Conservation (phyloP, 2,888 invertebrate genomes). For the Trissolcus brochymenae region DNA sequence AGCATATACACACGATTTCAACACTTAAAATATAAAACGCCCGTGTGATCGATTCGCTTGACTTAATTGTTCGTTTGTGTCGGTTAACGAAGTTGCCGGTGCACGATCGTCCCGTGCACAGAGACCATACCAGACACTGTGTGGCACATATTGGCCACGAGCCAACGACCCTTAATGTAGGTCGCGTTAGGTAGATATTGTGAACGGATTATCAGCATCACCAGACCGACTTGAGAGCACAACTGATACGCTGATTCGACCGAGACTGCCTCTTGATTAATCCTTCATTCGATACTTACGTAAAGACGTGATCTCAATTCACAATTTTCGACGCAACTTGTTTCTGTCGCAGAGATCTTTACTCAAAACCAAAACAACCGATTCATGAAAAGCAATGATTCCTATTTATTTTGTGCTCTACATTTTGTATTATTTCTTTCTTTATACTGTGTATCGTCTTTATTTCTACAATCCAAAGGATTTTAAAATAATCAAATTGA, state of each 20-base stretch:
- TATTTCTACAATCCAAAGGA: too few relatives aligned
- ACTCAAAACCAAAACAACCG: too few relatives aligned
- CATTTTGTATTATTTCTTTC: too few relatives aligned
- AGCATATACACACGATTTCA: constrained; percentile 15
- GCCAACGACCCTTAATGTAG: constrained; percentile 68
- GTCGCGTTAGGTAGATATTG: constrained; percentile 65
- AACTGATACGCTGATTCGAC: constrained; percentile 54
- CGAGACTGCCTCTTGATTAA: constrained; percentile 53
- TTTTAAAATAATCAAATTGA: too few relatives aligned
- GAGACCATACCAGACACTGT: constrained; percentile 35
- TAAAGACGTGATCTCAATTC: constrained; percentile 48
- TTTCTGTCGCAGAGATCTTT: constrained; percentile 15
- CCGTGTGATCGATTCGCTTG: constrained; percentile 46
- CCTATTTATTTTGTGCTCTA: too few relatives aligned
- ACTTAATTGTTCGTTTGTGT: constrained; percentile 56
- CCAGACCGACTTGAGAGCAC: constrained; percentile 52
- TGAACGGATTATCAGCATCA: constrained; percentile 58
- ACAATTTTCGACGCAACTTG: constrained; percentile 14
- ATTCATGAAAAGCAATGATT: too few relatives aligned
- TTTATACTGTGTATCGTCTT: too few relatives aligned
- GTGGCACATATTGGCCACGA: constrained; percentile 63
- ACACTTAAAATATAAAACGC: constrained; percentile 50
- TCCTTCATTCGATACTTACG: constrained; percentile 49
- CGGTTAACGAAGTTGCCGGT: constrained; percentile 60
- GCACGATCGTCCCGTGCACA: constrained; percentile 38